Conservation (phyloP, 1,140 invertebrate species). For the Scaptomyza montana region DNA sequence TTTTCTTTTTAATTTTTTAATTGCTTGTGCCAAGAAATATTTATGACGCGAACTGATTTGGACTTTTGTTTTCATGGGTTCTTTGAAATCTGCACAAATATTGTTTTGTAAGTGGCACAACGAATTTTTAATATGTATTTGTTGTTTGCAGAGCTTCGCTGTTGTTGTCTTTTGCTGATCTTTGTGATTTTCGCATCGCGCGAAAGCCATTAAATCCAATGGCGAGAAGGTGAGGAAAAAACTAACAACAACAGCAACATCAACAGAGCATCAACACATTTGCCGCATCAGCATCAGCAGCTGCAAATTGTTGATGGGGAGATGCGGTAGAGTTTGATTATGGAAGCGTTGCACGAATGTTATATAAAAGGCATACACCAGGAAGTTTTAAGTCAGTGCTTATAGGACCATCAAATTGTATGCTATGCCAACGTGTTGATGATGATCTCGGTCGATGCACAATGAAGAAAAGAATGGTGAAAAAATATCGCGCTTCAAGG, state of each 20-base stretch:
- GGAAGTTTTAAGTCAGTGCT: slow-evolving; percentile 36
- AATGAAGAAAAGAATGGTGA: neutral
- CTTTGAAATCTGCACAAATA: slow-evolving; percentile 11
- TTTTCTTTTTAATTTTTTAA: slow-evolving; percentile 11
- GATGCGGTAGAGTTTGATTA: slow-evolving; percentile 11
- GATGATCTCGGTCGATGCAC: slow-evolving; percentile 3
- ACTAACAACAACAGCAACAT: slow-evolving; percentile 1
- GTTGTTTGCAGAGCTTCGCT: neutral
- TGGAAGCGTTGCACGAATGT: slow-evolving; percentile 19
- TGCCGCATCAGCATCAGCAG: slow-evolving; percentile 19
- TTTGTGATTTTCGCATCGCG: slow-evolving; percentile 22
- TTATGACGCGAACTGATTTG: slow-evolving; percentile 8
- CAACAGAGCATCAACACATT: slow-evolving; percentile 39
- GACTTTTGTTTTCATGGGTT: slow-evolving; percentile 50
- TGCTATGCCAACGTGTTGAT: neutral
- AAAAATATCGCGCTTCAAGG: neutral
- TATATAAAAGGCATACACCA: slow-evolving; percentile 20
- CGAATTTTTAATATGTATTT: slow-evolving; percentile 13
- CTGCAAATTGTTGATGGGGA: slow-evolving; percentile 22
- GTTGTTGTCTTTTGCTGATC: slow-evolving; percentile 12
- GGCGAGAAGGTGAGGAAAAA: neutral
- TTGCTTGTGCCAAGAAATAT: slow-evolving; percentile 21
- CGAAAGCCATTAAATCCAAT: slow-evolving; percentile 52
- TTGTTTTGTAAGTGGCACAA: slow-evolving; percentile 17
- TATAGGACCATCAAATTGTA: slow-evolving; percentile 39